phyloP scores from a whole-genome alignment of 2,888 invertebrate species.

The Drosophila helvetica region DNA sequence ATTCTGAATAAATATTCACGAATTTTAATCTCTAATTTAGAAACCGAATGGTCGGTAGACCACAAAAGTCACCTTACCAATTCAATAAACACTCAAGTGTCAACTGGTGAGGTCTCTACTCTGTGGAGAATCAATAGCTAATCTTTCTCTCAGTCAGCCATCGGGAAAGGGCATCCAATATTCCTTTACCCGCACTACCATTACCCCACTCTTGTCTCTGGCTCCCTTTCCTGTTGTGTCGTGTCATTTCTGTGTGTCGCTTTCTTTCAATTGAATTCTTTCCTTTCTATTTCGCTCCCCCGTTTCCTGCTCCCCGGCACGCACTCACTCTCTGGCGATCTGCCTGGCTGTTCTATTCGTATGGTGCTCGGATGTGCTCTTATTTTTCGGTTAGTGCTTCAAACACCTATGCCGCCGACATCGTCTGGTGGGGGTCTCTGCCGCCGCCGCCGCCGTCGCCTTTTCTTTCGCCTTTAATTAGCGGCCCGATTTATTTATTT shows the following conservation, averaged over 20 bases:
- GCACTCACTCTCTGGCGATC: constrained; percentile 32
- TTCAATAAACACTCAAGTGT: background rate
- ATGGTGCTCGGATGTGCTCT: constrained; percentile 35
- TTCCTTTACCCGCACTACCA: background rate
- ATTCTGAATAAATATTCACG: too few species aligned
- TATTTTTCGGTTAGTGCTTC: constrained; percentile 59
- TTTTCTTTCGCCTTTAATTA: constrained; percentile 67
- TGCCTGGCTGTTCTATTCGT: constrained; percentile 2
- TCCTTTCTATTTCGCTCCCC: constrained; percentile 23
- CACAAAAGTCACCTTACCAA: too few species aligned
- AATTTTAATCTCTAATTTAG: too few species aligned
- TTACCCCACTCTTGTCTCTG: background rate
- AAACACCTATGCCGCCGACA: constrained; percentile 51
- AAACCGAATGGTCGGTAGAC: too few species aligned
- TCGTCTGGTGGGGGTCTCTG: too few species aligned
- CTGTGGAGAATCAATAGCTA: background rate
- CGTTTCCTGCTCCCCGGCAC: constrained; percentile 35
- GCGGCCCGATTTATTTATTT: constrained; percentile 78
- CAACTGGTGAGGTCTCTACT: background rate
- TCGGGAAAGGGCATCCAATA: constrained; percentile 12
- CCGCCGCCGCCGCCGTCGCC: too few species aligned
- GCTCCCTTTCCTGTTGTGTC: constrained; percentile 56
- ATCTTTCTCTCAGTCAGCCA: background rate
- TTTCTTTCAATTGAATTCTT: constrained; percentile 73
- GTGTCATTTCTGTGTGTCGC: constrained; percentile 70